These are phyloP conservation scores for Coelopa pilipes DNA, from an alignment of 2,888 invertebrate genomes.

Conservation along the genomic window DNA sequence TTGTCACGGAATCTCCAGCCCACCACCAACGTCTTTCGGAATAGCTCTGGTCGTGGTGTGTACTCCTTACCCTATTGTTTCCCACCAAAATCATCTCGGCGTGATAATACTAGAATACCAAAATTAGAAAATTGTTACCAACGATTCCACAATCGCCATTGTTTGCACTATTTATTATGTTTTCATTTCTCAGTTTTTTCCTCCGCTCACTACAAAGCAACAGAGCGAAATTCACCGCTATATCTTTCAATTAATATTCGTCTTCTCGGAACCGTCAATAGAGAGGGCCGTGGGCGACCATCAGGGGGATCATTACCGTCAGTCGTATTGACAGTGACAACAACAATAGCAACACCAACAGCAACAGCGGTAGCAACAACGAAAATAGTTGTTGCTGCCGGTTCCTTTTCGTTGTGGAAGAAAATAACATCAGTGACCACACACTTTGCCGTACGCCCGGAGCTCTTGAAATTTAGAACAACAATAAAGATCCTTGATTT, in stretches of 20 bases:
- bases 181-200: not conserved
- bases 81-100: not conserved
- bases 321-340: conserved; percentile 1
- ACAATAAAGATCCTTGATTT: conserved; percentile 1
- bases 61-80: not conserved
- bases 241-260: not conserved
- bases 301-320: not conserved
- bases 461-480: not conserved
- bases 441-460: not conserved
- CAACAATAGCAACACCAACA: not conserved
- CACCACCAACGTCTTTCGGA: not conserved
- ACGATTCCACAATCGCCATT: conserved; percentile 5
- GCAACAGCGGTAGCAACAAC: too few relatives aligned
- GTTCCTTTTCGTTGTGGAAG: not conserved
- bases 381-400: not conserved
- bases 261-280: not conserved
- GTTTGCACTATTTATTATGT: not conserved
- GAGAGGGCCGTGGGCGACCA: not conserved
- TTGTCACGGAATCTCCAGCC: not conserved
- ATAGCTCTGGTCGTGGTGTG: not conserved
- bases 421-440: conserved; percentile 15
- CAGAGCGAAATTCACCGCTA: not conserved
- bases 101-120: not conserved
- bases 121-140: conserved; percentile 19
- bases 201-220: not conserved